These are phyloP conservation scores for Drosophila quadrilineata DNA, from an alignment of 1,140 invertebrate genomes.

Conservation along the genomic window DNA sequence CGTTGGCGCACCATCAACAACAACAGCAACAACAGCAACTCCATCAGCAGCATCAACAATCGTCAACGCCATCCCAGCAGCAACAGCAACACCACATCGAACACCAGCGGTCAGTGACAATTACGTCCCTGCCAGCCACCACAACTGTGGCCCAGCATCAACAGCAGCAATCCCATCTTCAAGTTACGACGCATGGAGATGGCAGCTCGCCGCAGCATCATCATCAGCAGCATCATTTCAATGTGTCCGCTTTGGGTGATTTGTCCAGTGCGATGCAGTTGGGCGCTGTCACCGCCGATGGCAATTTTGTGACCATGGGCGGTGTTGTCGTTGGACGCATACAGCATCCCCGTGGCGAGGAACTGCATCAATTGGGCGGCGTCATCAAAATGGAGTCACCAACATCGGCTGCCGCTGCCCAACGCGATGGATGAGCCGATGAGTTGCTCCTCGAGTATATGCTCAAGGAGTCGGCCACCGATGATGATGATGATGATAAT, in stretches of 20 bases:
- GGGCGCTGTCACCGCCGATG: conserved; percentile 72
- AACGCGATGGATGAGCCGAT: conserved; percentile 76
- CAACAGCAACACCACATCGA: conserved; percentile 48
- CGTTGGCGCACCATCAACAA: conserved; percentile 66
- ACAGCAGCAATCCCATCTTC: conserved; percentile 46
- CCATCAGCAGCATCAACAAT: conserved; percentile 49
- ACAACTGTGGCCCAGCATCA: conserved; percentile 57
- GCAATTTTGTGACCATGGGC: conserved; percentile 77
- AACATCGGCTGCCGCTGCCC: conserved; percentile 39
- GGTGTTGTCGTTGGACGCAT: conserved; percentile 75
- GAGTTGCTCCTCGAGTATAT: conserved; percentile 63
- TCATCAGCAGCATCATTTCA: too few relatives aligned
- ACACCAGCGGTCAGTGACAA: conserved; percentile 58
- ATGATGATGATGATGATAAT: too few relatives aligned
- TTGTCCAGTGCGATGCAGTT: conserved; percentile 70
- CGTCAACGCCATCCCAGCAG: conserved; percentile 44
- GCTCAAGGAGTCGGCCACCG: conserved; percentile 54
- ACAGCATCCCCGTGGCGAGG: conserved; percentile 63
- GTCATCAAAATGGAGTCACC: conserved; percentile 77
- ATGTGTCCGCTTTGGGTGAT: conserved; percentile 69
- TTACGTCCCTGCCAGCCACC: conserved; percentile 54
- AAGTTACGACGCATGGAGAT: conserved; percentile 49
- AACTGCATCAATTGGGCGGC: conserved; percentile 72
- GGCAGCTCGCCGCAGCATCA: conserved; percentile 62
- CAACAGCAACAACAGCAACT: conserved; percentile 53